Evolutionary conservation across 2,888 invertebrate species (phyloP).

Genomic region (Ennomos quercinarius): DNA sequence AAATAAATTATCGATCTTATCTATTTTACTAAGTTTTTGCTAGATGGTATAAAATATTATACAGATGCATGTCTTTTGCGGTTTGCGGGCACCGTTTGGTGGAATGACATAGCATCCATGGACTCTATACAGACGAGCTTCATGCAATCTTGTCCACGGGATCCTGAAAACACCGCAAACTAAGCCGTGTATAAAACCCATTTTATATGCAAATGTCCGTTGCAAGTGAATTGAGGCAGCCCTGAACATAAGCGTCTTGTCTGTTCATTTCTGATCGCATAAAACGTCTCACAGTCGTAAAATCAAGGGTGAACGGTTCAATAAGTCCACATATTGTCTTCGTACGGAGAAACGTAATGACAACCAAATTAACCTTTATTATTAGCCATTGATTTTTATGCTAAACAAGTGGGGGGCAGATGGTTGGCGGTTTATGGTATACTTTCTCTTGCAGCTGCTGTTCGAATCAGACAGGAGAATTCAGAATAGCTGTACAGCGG

Average conservation of each 20-base stretch:
- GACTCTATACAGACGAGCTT: no score
- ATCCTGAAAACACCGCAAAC: no score
- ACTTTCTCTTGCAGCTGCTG: no score
- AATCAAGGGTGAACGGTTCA: constrained; percentile 71
- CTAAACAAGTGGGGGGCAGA: constrained; percentile 22
- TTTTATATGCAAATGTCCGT: neutral
- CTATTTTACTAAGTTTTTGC: no score
- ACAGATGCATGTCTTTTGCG: no score
- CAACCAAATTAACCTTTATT: constrained; percentile 72
- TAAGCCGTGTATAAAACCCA: neutral
- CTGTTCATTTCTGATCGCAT: constrained; percentile 58
- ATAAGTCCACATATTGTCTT: constrained; percentile 67
- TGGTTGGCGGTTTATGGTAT: neutral
- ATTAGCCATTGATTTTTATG: constrained; percentile 41
- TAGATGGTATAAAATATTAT: no score
- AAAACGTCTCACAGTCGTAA: constrained; percentile 65
- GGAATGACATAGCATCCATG: no score
- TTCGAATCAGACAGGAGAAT: no score
- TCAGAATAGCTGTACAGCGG: no score
- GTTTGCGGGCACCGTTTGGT: no score
- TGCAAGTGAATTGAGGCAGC: constrained; percentile 24
- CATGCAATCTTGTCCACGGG: no score
- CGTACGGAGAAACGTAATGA: constrained; percentile 66
- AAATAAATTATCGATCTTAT: no score
- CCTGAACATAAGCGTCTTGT: constrained; percentile 39